Evolutionary conservation across 1,140 invertebrate genomes (phyloP).

Genomic region (Melipona quadrifasciata): DNA sequence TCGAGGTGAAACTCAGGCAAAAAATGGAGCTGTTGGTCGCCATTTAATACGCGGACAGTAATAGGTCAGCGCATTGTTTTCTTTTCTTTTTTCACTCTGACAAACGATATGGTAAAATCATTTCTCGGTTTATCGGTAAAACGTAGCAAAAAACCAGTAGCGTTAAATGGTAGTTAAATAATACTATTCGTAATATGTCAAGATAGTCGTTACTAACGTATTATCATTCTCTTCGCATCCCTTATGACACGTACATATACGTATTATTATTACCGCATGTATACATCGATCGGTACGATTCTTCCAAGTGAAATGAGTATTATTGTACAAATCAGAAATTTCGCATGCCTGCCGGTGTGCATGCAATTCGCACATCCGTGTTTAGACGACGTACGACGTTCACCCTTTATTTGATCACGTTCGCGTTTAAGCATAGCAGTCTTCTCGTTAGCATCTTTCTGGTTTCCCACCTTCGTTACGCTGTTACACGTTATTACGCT

Average conservation of each 20-base stretch:
- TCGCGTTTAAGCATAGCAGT: background rate
- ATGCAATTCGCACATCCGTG: conserved; percentile 17
- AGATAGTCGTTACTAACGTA: conserved; percentile 24
- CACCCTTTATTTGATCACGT: conserved; percentile 33
- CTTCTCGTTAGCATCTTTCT: background rate
- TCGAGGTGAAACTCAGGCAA: conserved; percentile 40
- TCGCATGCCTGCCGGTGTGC: conserved; percentile 17
- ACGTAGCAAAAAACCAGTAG: conserved; percentile 1
- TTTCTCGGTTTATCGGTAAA: background rate
- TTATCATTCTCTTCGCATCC: conserved; percentile 8
- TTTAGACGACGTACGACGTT: conserved; percentile 34
- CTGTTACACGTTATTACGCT: background rate
- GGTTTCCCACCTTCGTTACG: background rate
- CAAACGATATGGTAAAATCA: conserved; percentile 17
- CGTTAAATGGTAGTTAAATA: conserved; percentile 29
- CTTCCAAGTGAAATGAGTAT: conserved; percentile 49
- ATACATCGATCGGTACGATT: conserved; percentile 36
- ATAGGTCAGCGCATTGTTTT: conserved; percentile 39
- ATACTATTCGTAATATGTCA: conserved; percentile 35
- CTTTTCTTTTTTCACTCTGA: background rate
- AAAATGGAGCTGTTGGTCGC: conserved; percentile 33
- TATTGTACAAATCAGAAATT: conserved; percentile 54
- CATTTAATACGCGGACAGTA: conserved; percentile 39
- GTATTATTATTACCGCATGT: conserved; percentile 4
- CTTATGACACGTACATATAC: conserved; percentile 6